These are phyloP conservation scores for Neodiprion lecontei DNA, from an alignment of 1,140 invertebrate species.

Conservation along the genomic window DNA sequence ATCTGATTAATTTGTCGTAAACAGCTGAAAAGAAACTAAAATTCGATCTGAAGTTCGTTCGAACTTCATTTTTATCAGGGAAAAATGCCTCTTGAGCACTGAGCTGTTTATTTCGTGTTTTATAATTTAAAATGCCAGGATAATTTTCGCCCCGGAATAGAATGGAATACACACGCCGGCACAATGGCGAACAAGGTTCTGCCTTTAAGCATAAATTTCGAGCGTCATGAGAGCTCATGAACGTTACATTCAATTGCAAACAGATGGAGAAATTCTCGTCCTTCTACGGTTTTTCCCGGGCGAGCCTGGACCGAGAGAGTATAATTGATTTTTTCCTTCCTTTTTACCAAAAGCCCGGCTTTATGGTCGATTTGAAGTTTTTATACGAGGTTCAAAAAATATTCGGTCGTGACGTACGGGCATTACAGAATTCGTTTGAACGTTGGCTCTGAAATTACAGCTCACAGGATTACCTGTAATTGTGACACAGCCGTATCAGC, in stretches of 20 bases:
- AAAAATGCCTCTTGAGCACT: too few relatives aligned
- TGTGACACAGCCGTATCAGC: neutral
- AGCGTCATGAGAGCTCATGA: neutral
- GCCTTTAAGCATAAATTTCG: neutral
- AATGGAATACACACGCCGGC: too few relatives aligned
- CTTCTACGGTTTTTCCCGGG: neutral
- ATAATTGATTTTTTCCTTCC: neutral
- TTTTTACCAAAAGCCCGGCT: neutral
- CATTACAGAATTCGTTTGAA: neutral
- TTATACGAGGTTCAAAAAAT: neutral
- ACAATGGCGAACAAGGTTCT: neutral
- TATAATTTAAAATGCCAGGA: too few relatives aligned
- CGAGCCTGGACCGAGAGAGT: neutral
- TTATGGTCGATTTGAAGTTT: neutral
- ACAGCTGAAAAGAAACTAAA: too few relatives aligned
- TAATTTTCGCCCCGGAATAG: too few relatives aligned
- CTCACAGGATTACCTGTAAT: neutral
- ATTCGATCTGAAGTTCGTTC: too few relatives aligned
- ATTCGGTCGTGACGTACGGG: neutral
- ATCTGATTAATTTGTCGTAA: too few relatives aligned
- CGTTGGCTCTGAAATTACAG: neutral
- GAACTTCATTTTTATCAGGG: too few relatives aligned
- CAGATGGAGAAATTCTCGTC: neutral
- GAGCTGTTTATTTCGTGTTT: too few relatives aligned
- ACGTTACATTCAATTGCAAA: neutral